A percentile compares a stretch with the other conserved stretches of the same genome.
Evolutionary conservation across 1,140 invertebrate genomes (phyloP).

Genomic region (Venustaconcha ellipsiformis): DNA sequence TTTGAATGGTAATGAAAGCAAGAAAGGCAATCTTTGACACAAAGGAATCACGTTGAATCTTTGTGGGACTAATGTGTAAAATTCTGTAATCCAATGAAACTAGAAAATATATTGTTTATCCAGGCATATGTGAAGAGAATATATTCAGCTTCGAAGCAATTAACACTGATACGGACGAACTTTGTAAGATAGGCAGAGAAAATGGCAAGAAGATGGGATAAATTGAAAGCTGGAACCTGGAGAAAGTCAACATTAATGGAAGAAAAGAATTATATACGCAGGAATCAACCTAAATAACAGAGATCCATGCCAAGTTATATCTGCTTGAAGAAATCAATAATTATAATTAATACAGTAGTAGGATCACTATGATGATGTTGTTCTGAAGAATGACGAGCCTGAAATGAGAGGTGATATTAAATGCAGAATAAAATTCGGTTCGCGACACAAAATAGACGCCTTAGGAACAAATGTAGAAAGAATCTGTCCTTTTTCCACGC

Average conservation of each 20-base stretch:
- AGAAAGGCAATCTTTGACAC: neutral
- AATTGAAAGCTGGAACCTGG: conserved; percentile 3
- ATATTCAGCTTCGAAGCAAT: neutral
- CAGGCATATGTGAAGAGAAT: neutral
- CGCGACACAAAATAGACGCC: conserved; percentile 3
- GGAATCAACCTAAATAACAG: neutral
- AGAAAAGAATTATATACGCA: neutral
- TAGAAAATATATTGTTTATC: neutral
- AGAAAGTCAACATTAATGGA: neutral
- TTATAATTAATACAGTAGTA: neutral
- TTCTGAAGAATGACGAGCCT: conserved; percentile 1
- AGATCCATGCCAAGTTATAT: neutral
- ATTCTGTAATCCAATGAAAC: neutral
- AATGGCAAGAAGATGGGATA: conserved; percentile 4
- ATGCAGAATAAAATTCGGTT: neutral
- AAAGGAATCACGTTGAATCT: neutral
- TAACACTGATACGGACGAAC: neutral
- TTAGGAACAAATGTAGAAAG: conserved; percentile 4
- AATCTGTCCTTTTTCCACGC: neutral
- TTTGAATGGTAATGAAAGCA: neutral
- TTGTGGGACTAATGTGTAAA: neutral
- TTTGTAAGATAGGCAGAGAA: conserved; percentile 6
- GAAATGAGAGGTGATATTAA: neutral
- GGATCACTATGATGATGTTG: neutral
- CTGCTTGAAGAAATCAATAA: neutral